These are phyloP conservation scores for Dasyornis broadbenti DNA, from an alignment of 2,113 vertebrate genomes.

Conservation along the genomic window DNA sequence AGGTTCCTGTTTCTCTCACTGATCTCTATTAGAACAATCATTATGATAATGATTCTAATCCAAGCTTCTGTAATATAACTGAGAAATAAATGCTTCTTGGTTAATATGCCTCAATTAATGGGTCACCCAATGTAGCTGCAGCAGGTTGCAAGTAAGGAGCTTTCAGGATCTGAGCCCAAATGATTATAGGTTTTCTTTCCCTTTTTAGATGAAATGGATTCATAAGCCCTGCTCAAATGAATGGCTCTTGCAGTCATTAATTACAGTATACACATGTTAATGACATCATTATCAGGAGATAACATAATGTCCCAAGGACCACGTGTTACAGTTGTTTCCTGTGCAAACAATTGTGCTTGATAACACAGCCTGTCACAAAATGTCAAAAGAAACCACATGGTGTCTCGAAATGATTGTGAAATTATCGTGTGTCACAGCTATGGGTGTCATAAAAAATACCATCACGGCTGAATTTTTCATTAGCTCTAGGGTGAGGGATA, in stretches of 20 bases:
- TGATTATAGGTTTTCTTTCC: slow-evolving; percentile 58
- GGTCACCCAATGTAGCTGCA: slow-evolving; percentile 34
- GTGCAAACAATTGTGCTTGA: slow-evolving; percentile 64
- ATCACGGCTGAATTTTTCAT: slow-evolving; percentile 38
- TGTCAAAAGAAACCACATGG: slow-evolving; percentile 56
- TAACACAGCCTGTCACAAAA: slow-evolving; percentile 54
- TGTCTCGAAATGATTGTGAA: slow-evolving; percentile 52
- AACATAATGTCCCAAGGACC: slow-evolving; percentile 52
- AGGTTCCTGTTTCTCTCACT: slow-evolving; percentile 47
- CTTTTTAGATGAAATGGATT: slow-evolving; percentile 60
- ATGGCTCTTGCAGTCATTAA: slow-evolving; percentile 56
- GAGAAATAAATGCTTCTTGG: slow-evolving; percentile 48
- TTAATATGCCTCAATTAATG: slow-evolving; percentile 54
- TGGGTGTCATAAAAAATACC: slow-evolving; percentile 47
- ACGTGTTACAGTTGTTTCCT: slow-evolving; percentile 52
- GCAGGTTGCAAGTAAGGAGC: slow-evolving; percentile 44
- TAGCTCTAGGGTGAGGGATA: background rate
- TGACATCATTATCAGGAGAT: slow-evolving; percentile 64
- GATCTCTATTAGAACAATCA: slow-evolving; percentile 57
- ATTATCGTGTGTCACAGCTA: slow-evolving; percentile 53
- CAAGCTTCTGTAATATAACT: slow-evolving; percentile 45
- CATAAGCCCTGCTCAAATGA: slow-evolving; percentile 48
- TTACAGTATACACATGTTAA: slow-evolving; percentile 67
- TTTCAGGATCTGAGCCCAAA: slow-evolving; percentile 53
- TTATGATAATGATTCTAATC: slow-evolving; percentile 58